These are phyloP conservation scores for Camelus bactrianus DNA, from an alignment of 2,113 vertebrate species.

Conservation along the genomic window DNA sequence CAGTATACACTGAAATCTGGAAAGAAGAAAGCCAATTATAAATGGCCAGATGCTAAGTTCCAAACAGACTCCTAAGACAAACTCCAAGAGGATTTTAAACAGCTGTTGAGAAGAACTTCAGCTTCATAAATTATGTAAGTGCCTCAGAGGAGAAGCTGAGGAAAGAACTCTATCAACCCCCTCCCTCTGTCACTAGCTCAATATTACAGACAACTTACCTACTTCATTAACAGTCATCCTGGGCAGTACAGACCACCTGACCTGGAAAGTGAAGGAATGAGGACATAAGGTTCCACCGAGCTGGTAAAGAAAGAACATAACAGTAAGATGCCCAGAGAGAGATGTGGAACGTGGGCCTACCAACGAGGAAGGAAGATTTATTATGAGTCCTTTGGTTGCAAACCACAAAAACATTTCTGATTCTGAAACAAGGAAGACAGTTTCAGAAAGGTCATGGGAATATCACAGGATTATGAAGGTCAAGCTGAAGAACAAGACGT, in stretches of 20 bases:
- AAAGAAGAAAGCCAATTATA: neutral
- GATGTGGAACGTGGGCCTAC: neutral
- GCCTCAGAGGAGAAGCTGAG: neutral
- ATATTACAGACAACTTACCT: neutral
- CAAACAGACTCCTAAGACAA: neutral
- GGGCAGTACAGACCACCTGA: neutral
- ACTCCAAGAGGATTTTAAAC: neutral
- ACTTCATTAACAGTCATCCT: neutral
- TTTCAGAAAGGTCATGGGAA: neutral
- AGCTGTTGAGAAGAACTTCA: neutral
- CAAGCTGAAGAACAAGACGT: neutral
- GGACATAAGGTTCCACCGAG: neutral
- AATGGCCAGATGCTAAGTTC: neutral
- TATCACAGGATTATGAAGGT: neutral
- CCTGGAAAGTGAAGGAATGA: neutral
- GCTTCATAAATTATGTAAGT: neutral
- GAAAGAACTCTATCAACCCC: neutral
- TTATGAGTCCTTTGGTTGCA: neutral
- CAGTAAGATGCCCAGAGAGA: neutral
- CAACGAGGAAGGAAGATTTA: neutral
- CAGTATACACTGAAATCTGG: neutral
- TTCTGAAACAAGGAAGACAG: neutral
- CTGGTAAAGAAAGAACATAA: neutral
- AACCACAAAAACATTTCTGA: constrained; percentile 39
- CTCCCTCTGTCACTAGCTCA: neutral